These are phyloP conservation scores for Pipistrellus nathusii DNA, from an alignment of 2,797 vertebrate species.

Conservation along the genomic window DNA sequence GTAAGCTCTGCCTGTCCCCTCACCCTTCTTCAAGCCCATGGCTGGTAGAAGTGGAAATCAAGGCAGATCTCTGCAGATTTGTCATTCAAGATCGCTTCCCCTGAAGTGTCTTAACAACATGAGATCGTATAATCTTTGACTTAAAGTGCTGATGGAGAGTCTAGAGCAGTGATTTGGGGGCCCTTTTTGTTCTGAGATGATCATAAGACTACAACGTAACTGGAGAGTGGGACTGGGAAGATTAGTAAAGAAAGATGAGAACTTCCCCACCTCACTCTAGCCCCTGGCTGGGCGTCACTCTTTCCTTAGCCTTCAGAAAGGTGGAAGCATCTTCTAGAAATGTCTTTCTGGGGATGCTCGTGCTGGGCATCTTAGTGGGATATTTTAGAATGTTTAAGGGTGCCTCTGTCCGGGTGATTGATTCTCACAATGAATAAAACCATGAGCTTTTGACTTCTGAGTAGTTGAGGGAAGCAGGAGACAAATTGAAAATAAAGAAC, in stretches of 20 bases:
- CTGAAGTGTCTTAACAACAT: conserved; percentile 54
- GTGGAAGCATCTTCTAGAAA: neutral
- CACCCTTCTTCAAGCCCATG: neutral
- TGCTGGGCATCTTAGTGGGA: neutral
- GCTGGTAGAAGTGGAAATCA: conserved; percentile 48
- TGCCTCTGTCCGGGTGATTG: neutral
- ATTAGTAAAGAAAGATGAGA: neutral
- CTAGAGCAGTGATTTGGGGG: conserved; percentile 17
- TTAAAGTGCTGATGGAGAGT: conserved; percentile 16
- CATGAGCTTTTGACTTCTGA: neutral
- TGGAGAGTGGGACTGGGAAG: neutral
- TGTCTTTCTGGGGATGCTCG: neutral
- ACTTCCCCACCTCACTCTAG: neutral
- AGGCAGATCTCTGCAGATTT: conserved; percentile 53
- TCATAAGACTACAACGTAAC: neutral
- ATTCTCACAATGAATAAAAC: conserved; percentile 2
- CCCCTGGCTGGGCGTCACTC: neutral
- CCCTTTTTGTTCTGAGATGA: neutral
- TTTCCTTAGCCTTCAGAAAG: neutral
- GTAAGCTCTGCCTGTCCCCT: neutral
- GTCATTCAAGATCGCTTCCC: conserved; percentile 53
- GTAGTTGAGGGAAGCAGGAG: neutral
- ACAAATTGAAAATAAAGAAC: neutral
- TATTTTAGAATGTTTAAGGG: neutral
- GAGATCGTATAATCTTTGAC: conserved; percentile 61